Base-by-base conservation (phyloP, 2,888 invertebrate genomes). In the Bugula neritina region DNA sequence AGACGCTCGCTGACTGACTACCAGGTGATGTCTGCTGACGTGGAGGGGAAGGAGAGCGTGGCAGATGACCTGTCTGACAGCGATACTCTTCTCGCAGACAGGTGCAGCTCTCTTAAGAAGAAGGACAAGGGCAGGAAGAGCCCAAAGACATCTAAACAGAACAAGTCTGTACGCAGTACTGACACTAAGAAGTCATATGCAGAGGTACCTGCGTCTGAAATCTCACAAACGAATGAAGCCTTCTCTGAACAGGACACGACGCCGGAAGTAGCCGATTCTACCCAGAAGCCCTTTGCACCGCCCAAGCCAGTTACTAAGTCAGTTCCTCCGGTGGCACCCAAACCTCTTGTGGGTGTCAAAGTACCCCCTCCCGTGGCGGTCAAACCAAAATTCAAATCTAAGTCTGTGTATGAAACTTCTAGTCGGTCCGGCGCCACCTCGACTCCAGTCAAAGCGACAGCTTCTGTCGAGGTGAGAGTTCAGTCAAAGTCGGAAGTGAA, bases 211-310 rank as follows among this genome's bases (percentile, higher is more conserved):
- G 35, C 2, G 3, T 35, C 27, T 10, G 70, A 70, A 29, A 52
- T n/a, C 23, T 35, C 70, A 27, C 17, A 43, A n/a, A 70, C 70
- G 17, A 70, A 70, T 29, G 70, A 70, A 54, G 70, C 70, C 52
- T 70, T 70, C 25, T 70, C 70, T 29, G 70, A 70, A 52, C 52
- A 43, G 23, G 70, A 70, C 21, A 21, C 35, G 5, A 23, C 2
- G 10, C 3, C 52, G 10, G 63, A 34, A 25, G 5, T 10, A 29
- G 31, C 63, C 10, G 13, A 13, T 5, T 27, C 10, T 10, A 55
- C n/a, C 21, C 17, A 5, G 5, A 13, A 21, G 3, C 63, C 63
- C 2, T 3, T 17, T 25, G 31, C 63, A 31, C 31, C 63, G 2
- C 29, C 63, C 31, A 34, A 31, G n/a, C 63, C 63, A 5, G 29